Percentiles rank a stretch among this genome's conserved stretches.
Conservation (phyloP, 2,113 vertebrate species). For the Nansenia antarctica region DNA sequence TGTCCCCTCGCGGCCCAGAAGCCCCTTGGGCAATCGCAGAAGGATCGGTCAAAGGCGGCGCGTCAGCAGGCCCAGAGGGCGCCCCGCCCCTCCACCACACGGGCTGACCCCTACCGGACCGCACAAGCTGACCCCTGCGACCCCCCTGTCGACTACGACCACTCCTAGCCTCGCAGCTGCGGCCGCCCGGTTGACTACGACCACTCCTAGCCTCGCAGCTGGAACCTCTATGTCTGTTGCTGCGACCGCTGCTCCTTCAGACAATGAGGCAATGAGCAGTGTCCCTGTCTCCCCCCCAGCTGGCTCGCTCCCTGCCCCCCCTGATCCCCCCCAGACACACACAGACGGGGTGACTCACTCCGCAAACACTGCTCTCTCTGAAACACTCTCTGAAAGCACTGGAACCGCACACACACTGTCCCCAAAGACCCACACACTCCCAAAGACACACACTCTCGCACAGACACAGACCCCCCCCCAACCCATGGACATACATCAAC, state of each 20-base stretch:
- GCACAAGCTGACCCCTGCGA: background rate
- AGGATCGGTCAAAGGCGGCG: slow-evolving; percentile 77
- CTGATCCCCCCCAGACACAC: slow-evolving; percentile 27
- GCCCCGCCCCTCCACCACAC: slow-evolving; percentile 37
- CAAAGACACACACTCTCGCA: slow-evolving; percentile 30
- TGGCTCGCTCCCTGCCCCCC: slow-evolving; percentile 3
- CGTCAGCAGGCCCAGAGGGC: slow-evolving; percentile 69
- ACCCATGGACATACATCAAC: too few relatives aligned
- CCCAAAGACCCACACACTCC: slow-evolving; percentile 19
- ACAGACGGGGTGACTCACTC: slow-evolving; percentile 8
- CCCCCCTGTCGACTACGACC: slow-evolving; percentile 3
- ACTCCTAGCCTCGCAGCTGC: slow-evolving; percentile 12
- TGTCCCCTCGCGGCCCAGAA: slow-evolving; percentile 45
- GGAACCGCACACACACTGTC: background rate
- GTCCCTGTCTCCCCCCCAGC: slow-evolving; percentile 1
- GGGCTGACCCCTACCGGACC: slow-evolving; percentile 13
- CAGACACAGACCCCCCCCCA: too few relatives aligned
- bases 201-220: slow-evolving; percentile 11
- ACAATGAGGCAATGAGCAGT: too few relatives aligned
- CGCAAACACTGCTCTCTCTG: background rate
- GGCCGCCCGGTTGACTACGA: slow-evolving; percentile 11
- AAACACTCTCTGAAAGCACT: background rate
- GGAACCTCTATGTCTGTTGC: background rate
- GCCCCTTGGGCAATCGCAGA: slow-evolving; percentile 69
- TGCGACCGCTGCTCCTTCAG: slow-evolving; percentile 15